phyloP scores from a whole-genome alignment of 2,888 invertebrate genomes.

The Griposia aprilina region DNA sequence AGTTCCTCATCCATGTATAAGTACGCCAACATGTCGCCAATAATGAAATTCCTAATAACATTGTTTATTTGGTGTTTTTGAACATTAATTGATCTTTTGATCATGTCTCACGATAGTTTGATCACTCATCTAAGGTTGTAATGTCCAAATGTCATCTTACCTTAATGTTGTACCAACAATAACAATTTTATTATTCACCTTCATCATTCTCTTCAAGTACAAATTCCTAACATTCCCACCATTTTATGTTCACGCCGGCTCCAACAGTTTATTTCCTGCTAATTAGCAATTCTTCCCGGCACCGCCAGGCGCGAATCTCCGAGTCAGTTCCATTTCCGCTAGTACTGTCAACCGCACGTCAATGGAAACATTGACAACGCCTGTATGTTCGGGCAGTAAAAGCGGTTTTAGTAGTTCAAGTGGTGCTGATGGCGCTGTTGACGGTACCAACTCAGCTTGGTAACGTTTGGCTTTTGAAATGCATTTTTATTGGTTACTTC shows the following conservation, averaged over 20 bases:
- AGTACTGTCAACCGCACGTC: background rate
- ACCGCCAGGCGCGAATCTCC: slow-evolving; percentile 48
- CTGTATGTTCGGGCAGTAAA: background rate
- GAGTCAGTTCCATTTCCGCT: slow-evolving; percentile 53
- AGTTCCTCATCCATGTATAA: too few species aligned
- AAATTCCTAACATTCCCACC: slow-evolving; percentile 17
- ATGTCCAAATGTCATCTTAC: background rate
- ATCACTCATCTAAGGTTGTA: background rate
- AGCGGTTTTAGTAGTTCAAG: background rate
- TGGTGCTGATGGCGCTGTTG: background rate
- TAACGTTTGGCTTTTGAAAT: slow-evolving; percentile 49
- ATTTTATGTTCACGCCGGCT: slow-evolving; percentile 12
- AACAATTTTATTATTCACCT: background rate
- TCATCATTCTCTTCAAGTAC: background rate
- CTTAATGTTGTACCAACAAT: background rate
- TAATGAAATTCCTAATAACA: background rate
- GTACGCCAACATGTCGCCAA: background rate
- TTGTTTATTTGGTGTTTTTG: background rate
- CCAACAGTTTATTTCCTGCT: slow-evolving; percentile 48
- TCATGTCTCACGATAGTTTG: background rate
- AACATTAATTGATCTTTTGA: background rate
- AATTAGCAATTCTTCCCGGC: slow-evolving; percentile 62
- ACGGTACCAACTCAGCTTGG: slow-evolving; percentile 22
- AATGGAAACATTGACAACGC: background rate
- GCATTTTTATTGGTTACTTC: slow-evolving; percentile 56